phyloP scores from a whole-genome alignment of 1,140 invertebrate species.

The Papilio machaon region DNA sequence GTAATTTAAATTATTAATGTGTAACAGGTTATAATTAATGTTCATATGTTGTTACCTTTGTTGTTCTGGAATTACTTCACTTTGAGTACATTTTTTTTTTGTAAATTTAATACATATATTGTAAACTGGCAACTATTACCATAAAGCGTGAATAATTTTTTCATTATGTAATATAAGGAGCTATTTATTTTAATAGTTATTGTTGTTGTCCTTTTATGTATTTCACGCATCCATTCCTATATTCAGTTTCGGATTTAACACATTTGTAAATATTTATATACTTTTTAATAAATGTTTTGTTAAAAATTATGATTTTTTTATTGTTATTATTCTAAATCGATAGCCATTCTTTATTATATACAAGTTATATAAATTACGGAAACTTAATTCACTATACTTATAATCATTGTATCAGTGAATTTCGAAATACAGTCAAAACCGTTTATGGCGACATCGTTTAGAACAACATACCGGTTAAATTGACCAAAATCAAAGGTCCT shows the following conservation, averaged over 20 bases:
- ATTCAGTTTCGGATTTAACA: conserved; percentile 4
- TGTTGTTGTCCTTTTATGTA: not conserved
- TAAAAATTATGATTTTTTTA: not conserved
- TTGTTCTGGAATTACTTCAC: not conserved
- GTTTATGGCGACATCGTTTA: too few species aligned
- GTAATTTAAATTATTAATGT: not conserved
- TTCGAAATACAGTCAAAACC: too few species aligned
- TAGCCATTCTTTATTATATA: too few species aligned
- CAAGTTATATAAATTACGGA: too few species aligned
- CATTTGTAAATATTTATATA: conserved; percentile 13
- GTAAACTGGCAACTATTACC: not conserved
- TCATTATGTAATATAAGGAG: not conserved
- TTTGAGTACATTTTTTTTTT: not conserved
- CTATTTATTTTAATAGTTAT: conserved; percentile 8
- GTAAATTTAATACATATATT: not conserved
- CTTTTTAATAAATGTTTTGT: conserved; percentile 20
- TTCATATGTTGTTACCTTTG: not conserved
- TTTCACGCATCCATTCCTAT: conserved; percentile 4
- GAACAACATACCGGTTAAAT: too few species aligned
- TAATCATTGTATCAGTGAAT: too few species aligned
- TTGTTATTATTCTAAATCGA: not conserved
- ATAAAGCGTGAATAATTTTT: not conserved
- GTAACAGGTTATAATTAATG: not conserved
- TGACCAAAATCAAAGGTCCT: too few species aligned
- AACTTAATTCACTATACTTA: too few species aligned